Percentiles rank a stretch among this genome's conserved stretches.
Conservation (phyloP, 2,113 vertebrate genomes). For the Panurus biarmicus region DNA sequence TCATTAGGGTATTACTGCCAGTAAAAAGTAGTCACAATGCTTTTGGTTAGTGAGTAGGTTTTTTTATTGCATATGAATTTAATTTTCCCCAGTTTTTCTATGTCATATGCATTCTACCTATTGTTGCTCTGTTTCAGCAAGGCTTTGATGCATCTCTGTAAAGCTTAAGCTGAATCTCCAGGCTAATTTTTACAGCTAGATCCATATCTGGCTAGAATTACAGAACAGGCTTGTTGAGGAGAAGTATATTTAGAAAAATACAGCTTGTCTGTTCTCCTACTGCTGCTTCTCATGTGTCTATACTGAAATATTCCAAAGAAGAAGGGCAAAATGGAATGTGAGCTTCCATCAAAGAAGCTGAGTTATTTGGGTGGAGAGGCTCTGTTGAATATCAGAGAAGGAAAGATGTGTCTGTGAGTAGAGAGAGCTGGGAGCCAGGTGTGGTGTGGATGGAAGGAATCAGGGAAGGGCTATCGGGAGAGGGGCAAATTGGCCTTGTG, state of each 20-base stretch:
- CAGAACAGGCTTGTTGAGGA: not conserved
- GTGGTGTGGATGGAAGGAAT: not conserved
- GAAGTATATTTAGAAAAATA: not conserved
- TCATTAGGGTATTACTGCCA: not conserved
- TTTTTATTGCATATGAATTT: not conserved
- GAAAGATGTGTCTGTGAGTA: not conserved
- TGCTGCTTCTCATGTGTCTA: not conserved
- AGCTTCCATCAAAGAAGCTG: not conserved
- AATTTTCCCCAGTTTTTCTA: not conserved
- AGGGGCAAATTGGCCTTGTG: not conserved
- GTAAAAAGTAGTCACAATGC: not conserved
- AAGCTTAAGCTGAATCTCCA: not conserved
- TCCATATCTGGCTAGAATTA: not conserved
- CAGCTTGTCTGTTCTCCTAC: not conserved
- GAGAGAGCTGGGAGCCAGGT: not conserved
- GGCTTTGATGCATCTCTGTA: not conserved
- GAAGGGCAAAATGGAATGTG: not conserved
- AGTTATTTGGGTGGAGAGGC: not conserved
- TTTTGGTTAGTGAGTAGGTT: not conserved
- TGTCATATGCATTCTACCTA: not conserved
- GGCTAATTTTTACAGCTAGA: not conserved
- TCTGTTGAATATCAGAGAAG: not conserved
- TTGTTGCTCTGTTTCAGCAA: not conserved
- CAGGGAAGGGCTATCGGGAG: not conserved
- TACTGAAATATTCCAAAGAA: not conserved